A percentile compares a stretch with the other conserved stretches of the same genome.
phyloP scores from a whole-genome alignment of 2,797 vertebrate genomes.

The Eospalax fontanierii region DNA sequence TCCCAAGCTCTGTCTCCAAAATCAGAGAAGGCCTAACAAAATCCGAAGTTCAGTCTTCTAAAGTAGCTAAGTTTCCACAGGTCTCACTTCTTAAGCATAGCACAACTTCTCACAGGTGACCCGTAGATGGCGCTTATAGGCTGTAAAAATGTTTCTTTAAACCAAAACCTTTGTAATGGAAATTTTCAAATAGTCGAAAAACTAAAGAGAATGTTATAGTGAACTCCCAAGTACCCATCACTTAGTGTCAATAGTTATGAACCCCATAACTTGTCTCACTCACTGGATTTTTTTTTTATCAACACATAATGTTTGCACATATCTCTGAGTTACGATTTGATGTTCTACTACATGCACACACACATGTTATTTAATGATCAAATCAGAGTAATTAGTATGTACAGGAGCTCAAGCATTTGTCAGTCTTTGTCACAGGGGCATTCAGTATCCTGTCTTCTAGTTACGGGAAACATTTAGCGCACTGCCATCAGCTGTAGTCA shows the following conservation, averaged over 20 bases:
- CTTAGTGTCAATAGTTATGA: background rate
- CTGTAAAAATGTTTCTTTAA: background rate
- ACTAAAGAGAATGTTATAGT: background rate
- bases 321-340: background rate
- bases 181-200: slow-evolving; percentile 8
- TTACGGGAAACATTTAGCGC: background rate
- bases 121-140: slow-evolving; percentile 72
- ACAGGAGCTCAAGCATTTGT: background rate
- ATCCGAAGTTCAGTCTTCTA: background rate
- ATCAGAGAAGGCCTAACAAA: too few relatives aligned
- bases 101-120: background rate
- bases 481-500: background rate
- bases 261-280: too few relatives aligned
- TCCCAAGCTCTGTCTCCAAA: background rate
- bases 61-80: background rate
- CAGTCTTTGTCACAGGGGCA: background rate
- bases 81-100: background rate
- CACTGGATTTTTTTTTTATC: background rate
- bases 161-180: background rate
- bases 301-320: background rate
- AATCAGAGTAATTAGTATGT: background rate
- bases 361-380: background rate
- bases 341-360: background rate
- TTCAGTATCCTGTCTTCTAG: background rate
- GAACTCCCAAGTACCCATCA: background rate